Evolutionary conservation across 2,888 invertebrate genomes (phyloP), one percentile per base, ranked within the genome.

Genomic region (Clepsis dumicolana): DNA sequence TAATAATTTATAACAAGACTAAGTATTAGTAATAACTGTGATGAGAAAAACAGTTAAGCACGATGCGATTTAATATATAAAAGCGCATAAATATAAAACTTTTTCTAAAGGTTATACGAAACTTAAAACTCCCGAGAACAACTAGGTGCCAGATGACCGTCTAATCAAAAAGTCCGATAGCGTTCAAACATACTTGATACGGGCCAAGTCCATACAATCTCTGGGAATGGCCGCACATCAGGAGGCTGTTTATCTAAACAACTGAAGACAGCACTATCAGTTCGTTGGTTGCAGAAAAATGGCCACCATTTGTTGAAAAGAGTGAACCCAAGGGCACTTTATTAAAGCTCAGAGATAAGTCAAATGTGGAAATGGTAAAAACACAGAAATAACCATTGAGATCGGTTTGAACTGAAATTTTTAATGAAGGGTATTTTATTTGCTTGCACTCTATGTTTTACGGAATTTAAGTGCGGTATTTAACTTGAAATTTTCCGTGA

Each of bases 161-260:
- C n/a, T n/a, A n/a, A n/a, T n/a, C n/a, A 38, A 7, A 27, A 25
- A 24, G 12, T 18, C 18, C 3, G 48, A 57, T 50, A 48, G 57
- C 64, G 57, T 48, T 50, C 32, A 14, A 4, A 44, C 35, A 54
- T 54, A 61, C 65, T 44, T 32, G 41, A 61, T 66, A 61, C 21
- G 4, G 18, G 44, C 60, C 44, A n/a, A 35, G 7, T 41, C 60
- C 44, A 35, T 61, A 61, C 66, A 66, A 66, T 48, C 53, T 54
- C 77, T 75, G 67, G 21, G 70, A 79, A 84, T 76, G 77, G 75
- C 72, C 66, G 72, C 71, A 74, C 77, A 81, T 81, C 80, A 80
- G 67, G 65, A 60, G 62, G 74, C 72, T 81, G 77, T 80, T 82
- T 84, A 83, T 83, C 81, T 82, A 81, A 84, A 82, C 80, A 81